Evolutionary conservation across 35 echinoderm and acorn worm species (phyloP).

Genomic region (Heliocidaris tuberculata): DNA sequence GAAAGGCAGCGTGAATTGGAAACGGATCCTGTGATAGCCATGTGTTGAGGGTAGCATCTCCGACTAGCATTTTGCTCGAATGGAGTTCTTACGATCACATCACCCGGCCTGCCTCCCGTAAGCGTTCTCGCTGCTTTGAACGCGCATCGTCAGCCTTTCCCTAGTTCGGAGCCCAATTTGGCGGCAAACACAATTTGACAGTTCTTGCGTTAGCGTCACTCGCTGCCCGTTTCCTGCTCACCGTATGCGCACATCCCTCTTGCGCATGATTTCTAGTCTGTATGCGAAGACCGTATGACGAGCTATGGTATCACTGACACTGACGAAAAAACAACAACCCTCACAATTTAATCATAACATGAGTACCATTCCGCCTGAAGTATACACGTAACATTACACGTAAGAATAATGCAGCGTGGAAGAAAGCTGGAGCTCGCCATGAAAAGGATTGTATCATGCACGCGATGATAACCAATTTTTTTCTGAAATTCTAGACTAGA

Average conservation of each 20-base stretch:
- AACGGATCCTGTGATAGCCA: neutral
- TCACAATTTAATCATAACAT: no score
- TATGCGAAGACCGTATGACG: neutral
- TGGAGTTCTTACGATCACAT: conserved; percentile 6
- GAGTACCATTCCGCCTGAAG: no score
- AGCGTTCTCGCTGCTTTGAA: neutral
- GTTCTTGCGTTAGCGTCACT: conserved; percentile 48
- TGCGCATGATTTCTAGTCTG: neutral
- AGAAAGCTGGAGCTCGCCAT: no score
- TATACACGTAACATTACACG: no score
- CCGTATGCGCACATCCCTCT: neutral
- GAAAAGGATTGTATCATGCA: no score
- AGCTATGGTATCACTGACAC: no score
- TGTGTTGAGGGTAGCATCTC: neutral
- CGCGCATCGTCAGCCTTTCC: neutral
- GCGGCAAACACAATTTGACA: conserved; percentile 52
- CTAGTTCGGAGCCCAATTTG: conserved; percentile 36
- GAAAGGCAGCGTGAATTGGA: neutral
- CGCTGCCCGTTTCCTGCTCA: conserved; percentile 35
- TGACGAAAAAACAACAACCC: no score
- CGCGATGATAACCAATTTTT: no score
- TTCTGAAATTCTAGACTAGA: neutral
- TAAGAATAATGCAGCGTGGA: no score
- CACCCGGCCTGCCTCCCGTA: neutral
- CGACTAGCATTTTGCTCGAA: neutral